These are phyloP conservation scores for Equus przewalskii DNA, from an alignment of 2,113 vertebrate genomes.

Conservation along the genomic window DNA sequence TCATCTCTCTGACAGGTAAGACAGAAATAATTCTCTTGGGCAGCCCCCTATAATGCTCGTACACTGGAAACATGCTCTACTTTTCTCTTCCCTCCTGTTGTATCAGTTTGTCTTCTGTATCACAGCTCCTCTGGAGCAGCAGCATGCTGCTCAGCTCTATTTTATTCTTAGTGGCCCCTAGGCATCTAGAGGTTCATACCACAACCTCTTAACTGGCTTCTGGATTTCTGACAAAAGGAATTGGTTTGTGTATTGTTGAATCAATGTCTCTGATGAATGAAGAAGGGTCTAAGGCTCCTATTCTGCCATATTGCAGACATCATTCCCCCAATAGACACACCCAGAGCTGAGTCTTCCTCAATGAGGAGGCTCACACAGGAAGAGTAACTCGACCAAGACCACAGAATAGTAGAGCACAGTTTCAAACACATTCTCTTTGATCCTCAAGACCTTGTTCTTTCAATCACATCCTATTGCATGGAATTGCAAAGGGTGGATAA, in stretches of 20 bases:
- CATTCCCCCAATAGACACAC: too few relatives aligned
- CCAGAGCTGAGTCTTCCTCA: background rate
- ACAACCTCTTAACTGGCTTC: background rate
- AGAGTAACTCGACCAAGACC: background rate
- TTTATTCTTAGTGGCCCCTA: background rate
- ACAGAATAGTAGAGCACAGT: too few relatives aligned
- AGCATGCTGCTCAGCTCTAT: background rate
- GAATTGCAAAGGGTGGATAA: background rate
- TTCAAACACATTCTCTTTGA: background rate
- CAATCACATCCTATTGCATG: background rate
- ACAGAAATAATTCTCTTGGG: background rate
- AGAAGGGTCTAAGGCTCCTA: background rate
- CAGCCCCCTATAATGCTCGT: background rate
- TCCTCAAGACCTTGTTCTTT: background rate
- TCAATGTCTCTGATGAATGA: background rate
- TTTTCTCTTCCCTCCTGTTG: background rate
- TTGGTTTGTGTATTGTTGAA: background rate
- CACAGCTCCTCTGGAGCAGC: background rate
- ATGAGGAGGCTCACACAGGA: rapidly evolving
- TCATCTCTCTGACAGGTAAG: background rate
- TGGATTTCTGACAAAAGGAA: background rate
- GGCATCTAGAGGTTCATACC: background rate
- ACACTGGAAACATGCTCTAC: too few relatives aligned
- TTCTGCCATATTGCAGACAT: background rate
- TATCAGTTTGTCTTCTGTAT: background rate